phyloP scores from a whole-genome alignment of 1,140 invertebrate species.

The Sycobia sp. region DNA sequence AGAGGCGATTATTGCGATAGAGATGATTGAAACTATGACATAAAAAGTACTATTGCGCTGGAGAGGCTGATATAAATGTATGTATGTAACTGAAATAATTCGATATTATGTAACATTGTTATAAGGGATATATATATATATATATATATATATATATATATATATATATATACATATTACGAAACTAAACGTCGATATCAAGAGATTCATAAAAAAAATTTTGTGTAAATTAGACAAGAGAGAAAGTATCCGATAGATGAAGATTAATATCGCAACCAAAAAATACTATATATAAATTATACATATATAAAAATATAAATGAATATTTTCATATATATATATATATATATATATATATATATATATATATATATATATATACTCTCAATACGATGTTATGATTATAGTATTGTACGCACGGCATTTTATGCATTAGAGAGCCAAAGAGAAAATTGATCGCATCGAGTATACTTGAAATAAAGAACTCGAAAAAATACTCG shows the following conservation, averaged over 20 bases:
- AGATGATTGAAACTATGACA: conserved; percentile 8
- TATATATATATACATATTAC: too few relatives aligned
- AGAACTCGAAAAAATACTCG: not conserved
- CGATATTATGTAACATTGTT: conserved; percentile 41
- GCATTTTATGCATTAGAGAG: conserved; percentile 13
- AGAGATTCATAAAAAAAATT: conserved; percentile 44
- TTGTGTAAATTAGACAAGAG: conserved; percentile 56
- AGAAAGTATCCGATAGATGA: conserved; percentile 54
- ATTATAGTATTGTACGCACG: conserved; percentile 35
- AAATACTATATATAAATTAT: conserved; percentile 41
- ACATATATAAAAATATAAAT: conserved; percentile 29
- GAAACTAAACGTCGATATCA: conserved; percentile 45
- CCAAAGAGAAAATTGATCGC: conserved; percentile 5
- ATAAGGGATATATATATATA: conserved; percentile 41
- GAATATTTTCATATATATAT: conserved; percentile 33
- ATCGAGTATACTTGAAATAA: conserved; percentile 20
- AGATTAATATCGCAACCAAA: conserved; percentile 45
- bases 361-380: conserved; percentile 35
- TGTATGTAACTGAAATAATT: too few relatives aligned
- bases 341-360: conserved; percentile 35
- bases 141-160: too few relatives aligned
- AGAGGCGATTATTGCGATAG: conserved; percentile 4
- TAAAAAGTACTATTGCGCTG: conserved; percentile 25
- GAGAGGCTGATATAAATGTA: conserved; percentile 32
- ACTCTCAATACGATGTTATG: conserved; percentile 38